Evolutionary conservation across 2,113 vertebrate species (phyloP).

Genomic region (Ctenodactylus gundi): DNA sequence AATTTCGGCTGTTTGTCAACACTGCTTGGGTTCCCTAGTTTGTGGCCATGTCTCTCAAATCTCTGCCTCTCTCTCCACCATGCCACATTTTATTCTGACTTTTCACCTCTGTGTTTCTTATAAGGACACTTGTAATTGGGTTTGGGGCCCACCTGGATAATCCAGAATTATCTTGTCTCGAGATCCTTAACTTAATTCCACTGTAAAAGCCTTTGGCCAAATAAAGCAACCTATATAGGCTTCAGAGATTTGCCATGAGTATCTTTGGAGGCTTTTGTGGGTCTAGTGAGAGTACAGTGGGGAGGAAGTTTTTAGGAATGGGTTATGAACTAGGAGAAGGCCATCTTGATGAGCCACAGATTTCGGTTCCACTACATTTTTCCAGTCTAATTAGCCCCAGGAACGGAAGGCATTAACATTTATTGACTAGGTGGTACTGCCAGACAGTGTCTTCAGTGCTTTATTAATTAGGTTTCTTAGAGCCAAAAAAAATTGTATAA

Average conservation of each 20-base stretch:
- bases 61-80: background rate
- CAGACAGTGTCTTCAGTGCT: background rate
- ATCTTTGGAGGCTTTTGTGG: background rate
- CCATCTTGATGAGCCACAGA: background rate
- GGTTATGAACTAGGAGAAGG: background rate
- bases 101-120: background rate
- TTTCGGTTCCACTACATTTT: background rate
- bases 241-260: background rate
- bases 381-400: background rate
- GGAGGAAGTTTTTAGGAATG: background rate
- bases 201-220: background rate
- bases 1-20: background rate
- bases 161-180: background rate
- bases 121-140: background rate
- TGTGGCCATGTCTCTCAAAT: background rate
- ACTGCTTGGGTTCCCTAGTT: background rate
- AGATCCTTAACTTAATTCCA: background rate
- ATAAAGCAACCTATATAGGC: background rate
- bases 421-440: background rate
- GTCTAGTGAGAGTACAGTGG: background rate
- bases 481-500: background rate
- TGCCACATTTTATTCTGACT: background rate
- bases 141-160: background rate
- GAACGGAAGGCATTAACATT: background rate
- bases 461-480: background rate